These are phyloP conservation scores for Esox masquinongy DNA, from an alignment of 2,797 vertebrate species.

Conservation along the genomic window DNA sequence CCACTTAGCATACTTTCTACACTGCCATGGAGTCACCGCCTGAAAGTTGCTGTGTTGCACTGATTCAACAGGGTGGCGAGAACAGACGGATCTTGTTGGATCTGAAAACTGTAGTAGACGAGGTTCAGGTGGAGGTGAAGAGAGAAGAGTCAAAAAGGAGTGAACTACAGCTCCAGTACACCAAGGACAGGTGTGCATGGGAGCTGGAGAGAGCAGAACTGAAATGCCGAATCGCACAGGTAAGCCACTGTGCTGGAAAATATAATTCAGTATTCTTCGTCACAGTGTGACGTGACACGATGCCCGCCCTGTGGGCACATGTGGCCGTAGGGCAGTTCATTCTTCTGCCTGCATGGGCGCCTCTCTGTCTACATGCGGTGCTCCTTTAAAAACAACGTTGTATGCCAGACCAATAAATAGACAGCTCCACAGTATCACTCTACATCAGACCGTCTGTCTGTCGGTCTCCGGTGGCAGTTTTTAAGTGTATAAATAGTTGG, in stretches of 20 bases:
- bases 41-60: slow-evolving; percentile 16
- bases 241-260: slow-evolving; percentile 31
- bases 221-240: slow-evolving; percentile 75
- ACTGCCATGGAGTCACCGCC: too few species aligned
- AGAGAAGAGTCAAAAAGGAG: slow-evolving; percentile 73
- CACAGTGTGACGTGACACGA: neutral
- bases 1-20: too few species aligned
- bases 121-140: slow-evolving; percentile 75
- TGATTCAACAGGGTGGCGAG: slow-evolving; percentile 68
- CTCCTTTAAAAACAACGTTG: neutral
- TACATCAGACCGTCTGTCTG: too few species aligned
- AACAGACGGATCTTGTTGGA: slow-evolving; percentile 74
- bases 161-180: slow-evolving; percentile 75
- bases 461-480: slow-evolving; percentile 17
- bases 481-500: slow-evolving; percentile 37
- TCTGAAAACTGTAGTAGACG: slow-evolving; percentile 74
- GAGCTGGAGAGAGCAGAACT: slow-evolving; percentile 76
- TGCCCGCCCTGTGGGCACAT: too few species aligned
- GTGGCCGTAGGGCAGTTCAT: neutral
- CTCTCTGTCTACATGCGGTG: too few species aligned
- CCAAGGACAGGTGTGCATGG: slow-evolving; percentile 73
- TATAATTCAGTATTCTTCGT: neutral
- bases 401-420: too few species aligned
- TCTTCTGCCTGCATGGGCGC: too few species aligned
- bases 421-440: too few species aligned